Evolutionary conservation across 2,888 invertebrate genomes (phyloP), one percentile per base, ranked within the genome.

Genomic region (Hipparchia semele): DNA sequence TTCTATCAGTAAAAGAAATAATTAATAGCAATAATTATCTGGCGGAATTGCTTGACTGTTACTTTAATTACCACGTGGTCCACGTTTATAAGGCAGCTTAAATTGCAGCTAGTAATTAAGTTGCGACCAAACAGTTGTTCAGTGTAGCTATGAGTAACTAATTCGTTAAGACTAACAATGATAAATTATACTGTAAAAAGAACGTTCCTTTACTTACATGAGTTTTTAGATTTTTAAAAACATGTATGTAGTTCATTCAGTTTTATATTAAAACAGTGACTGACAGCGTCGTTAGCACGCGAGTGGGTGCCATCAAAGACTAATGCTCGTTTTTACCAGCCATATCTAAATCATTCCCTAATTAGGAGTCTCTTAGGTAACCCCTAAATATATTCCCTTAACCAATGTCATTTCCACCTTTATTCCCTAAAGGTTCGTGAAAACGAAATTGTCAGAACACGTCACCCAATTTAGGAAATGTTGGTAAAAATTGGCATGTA

Each of bases 61-160:
- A 33, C 10, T 68, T 69, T 62, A 64, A 51, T 56, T 71, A 71
- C 68, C 65, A 59, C 39, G 64, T 53, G 68, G 66, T 74, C 74
- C 64, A 70, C 61, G 51, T 53, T 75, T 60, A 45, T 71, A 74
- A 73, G 75, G 67, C 66, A 71, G 54, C 71, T 61, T 23, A 23
- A 23, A 23, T 23, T 65, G 49, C 64, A 65, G 74, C 61, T 74
- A 59, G 59, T 58, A 59, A 73, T 68, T 73, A 84, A 81, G 82
- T 89, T 89, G 87, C 83, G 86, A 86, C 87, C 86, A 87, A 87
- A 76, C 82, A 78, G 77, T 80, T 80, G 80, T 81, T 80, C 81
- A 80, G 78, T 80, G 79, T 80, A 79, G 73, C 6, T 64, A 70
- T 53, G n/a, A 64, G 71, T 76, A 75, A 73, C 81, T 79, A 81